Conservation (phyloP, 2,888 invertebrate species). For the Trilocha varians region DNA sequence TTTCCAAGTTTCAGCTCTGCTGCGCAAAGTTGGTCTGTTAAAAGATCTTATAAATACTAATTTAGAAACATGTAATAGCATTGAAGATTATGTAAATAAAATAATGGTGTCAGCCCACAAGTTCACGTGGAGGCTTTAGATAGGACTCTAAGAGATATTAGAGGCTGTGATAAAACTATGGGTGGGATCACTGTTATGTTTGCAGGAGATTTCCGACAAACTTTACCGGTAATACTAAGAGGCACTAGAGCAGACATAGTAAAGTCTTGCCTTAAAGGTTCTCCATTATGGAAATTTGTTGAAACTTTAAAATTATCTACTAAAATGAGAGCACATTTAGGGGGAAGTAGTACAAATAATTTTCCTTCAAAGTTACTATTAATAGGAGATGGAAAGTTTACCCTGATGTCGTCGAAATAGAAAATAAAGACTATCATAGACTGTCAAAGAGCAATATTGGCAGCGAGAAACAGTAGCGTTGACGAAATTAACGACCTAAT, state of each 20-base stretch:
- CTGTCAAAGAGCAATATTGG: too few species aligned
- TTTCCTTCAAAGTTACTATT: not conserved
- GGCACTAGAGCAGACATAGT: constrained; percentile 16
- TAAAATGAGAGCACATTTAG: constrained; percentile 20
- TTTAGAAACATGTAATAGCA: not conserved
- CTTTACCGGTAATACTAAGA: constrained; percentile 13
- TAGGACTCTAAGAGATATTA: too few species aligned
- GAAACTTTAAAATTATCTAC: constrained; percentile 14
- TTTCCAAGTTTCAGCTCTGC: constrained; percentile 8
- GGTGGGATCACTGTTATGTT: constrained; percentile 16
- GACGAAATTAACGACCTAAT: too few species aligned
- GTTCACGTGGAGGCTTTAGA: too few species aligned
- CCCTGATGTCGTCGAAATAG: too few species aligned
- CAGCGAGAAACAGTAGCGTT: too few species aligned
- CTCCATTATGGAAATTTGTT: constrained; percentile 16
- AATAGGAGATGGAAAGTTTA: not conserved
- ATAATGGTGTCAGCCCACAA: constrained; percentile 15
- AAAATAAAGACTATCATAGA: too few species aligned
- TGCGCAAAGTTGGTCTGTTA: constrained; percentile 12
- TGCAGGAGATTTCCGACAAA: constrained; percentile 17
- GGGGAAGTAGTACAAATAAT: constrained; percentile 4
- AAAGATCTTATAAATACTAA: constrained; percentile 1
- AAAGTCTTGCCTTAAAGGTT: constrained; percentile 13
- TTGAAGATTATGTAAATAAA: constrained; percentile 5
- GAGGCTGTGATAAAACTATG: too few species aligned